A percentile compares a stretch with the other conserved stretches of the same genome.
Evolutionary conservation across 2,113 vertebrate genomes (phyloP).

Genomic region (Tricholaema leucomelas): DNA sequence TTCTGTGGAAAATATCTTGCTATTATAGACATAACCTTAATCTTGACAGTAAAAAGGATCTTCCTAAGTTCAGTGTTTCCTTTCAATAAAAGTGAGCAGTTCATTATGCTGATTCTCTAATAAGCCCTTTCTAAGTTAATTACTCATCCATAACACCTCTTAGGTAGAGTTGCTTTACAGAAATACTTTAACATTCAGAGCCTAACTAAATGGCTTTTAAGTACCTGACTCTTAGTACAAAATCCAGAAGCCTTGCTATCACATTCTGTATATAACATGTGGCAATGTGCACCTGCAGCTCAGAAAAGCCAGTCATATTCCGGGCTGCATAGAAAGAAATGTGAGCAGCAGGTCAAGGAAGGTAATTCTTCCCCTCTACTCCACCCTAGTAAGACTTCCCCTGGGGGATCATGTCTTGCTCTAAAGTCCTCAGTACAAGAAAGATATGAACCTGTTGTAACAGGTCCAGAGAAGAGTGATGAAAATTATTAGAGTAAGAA

Average conservation of each 20-base stretch:
- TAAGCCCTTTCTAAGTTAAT: not conserved
- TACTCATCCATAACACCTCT: not conserved
- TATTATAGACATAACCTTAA: not conserved
- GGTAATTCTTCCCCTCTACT: not conserved
- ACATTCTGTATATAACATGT: not conserved
- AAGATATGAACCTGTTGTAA: not conserved
- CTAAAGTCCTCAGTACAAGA: not conserved
- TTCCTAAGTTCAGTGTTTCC: not conserved
- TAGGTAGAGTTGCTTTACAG: not conserved
- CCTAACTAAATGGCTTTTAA: not conserved
- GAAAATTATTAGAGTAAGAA: not conserved
- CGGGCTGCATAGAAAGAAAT: not conserved
- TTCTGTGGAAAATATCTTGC: not conserved
- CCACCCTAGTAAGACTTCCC: not conserved
- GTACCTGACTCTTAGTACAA: not conserved
- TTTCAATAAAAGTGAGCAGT: not conserved
- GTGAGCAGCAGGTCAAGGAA: rapidly evolving
- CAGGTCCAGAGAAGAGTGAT: not conserved
- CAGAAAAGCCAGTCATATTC: not conserved
- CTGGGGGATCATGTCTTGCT: not conserved
- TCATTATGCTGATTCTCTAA: not conserved
- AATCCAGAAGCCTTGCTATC: not conserved
- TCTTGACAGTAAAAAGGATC: not conserved
- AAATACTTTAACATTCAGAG: not conserved
- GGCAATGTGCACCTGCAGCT: not conserved